Percentiles rank a stretch among this genome's conserved stretches.
Conservation (phyloP, 2,113 vertebrate species). For the Lutjanus erythropterus region DNA sequence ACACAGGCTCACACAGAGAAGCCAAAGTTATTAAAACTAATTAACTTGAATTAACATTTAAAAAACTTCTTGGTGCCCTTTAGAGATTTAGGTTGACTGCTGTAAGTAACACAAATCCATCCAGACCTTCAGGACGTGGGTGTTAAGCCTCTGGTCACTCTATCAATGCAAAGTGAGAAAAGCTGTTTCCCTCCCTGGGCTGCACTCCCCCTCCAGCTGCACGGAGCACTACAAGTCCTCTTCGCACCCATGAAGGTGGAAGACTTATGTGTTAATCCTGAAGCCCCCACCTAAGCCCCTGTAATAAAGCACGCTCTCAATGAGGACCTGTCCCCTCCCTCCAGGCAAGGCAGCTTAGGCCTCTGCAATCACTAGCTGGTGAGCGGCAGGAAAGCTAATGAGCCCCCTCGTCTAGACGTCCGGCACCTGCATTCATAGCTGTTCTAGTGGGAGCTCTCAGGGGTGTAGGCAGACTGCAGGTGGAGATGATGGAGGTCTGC, state of each 20-base stretch:
- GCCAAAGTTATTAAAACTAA: conserved; percentile 79
- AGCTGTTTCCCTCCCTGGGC: conserved; percentile 74
- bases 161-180: conserved; percentile 82
- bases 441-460: conserved; percentile 62
- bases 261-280: conserved; percentile 83
- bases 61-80: conserved; percentile 71
- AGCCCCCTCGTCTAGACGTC: conserved; percentile 83
- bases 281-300: conserved; percentile 80
- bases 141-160: conserved; percentile 82
- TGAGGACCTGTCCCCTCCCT: conserved; percentile 84
- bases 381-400: conserved; percentile 86
- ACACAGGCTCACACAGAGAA: conserved; percentile 45
- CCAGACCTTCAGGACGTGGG: conserved; percentile 73
- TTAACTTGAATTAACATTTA: conserved; percentile 81
- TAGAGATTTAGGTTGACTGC: conserved; percentile 76
- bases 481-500: conserved; percentile 79
- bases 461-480: conserved; percentile 69
- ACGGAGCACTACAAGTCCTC: conserved; percentile 71
- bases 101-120: conserved; percentile 81
- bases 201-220: conserved; percentile 72
- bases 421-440: conserved; percentile 81
- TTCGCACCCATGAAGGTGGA: conserved; percentile 83
- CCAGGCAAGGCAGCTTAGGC: conserved; percentile 75
- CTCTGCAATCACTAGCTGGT: conserved; percentile 83
- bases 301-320: conserved; percentile 86